Conservation (phyloP, 2,888 invertebrate genomes). For the Mactromeris polynyma region DNA sequence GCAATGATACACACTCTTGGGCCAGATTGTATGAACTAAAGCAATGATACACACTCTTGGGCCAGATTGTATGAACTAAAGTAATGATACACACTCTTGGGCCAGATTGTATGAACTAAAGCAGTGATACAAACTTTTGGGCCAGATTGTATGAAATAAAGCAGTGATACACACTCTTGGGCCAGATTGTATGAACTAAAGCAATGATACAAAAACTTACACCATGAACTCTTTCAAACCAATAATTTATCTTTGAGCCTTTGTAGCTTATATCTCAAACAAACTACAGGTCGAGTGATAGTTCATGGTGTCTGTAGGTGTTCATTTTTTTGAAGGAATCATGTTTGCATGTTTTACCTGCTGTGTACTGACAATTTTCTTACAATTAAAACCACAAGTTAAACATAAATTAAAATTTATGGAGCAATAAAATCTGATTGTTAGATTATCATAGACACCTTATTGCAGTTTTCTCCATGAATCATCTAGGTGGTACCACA, state of each 20-base stretch:
- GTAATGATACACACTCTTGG: too few species aligned
- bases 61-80: too few species aligned
- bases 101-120: too few species aligned
- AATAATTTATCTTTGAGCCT: neutral
- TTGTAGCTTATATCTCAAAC: neutral
- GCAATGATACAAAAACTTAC: too few species aligned
- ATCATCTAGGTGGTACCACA: neutral
- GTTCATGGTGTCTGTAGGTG: neutral
- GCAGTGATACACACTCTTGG: too few species aligned
- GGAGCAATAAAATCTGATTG: neutral
- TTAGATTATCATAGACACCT: neutral
- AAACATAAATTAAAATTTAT: slow-evolving; percentile 11
- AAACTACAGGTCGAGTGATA: neutral
- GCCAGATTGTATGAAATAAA: too few species aligned
- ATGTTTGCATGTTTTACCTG: slow-evolving; percentile 4
- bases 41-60: too few species aligned
- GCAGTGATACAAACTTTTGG: too few species aligned
- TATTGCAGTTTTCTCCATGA: neutral
- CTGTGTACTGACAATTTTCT: neutral
- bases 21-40: too few species aligned
- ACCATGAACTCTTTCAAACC: too few species aligned
- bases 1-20: too few species aligned
- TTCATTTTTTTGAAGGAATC: neutral
- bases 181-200: too few species aligned
- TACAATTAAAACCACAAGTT: slow-evolving; percentile 20